Conservation (phyloP, 2,113 vertebrate species). For the Leucopsar rothschildi region DNA sequence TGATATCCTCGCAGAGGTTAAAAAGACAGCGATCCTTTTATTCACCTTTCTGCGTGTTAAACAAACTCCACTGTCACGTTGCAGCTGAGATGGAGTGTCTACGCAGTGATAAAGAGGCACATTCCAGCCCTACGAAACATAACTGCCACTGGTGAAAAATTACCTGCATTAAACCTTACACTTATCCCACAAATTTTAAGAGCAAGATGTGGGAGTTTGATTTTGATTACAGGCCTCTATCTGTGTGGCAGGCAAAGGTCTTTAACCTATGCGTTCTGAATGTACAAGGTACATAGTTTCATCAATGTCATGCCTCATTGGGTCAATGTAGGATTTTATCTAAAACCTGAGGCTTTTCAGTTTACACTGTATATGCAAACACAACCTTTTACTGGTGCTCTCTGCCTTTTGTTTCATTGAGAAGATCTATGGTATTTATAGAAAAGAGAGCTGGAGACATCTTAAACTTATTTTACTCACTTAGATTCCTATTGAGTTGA, state of each 20-base stretch:
- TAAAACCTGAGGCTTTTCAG: constrained; percentile 62
- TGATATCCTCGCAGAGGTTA: constrained; percentile 57
- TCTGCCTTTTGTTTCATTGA: constrained; percentile 55
- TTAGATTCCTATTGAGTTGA: not conserved
- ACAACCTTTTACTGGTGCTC: constrained; percentile 51
- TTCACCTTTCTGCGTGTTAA: constrained; percentile 58
- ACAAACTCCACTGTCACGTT: constrained; percentile 60
- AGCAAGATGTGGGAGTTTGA: constrained; percentile 68
- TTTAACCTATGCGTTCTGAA: constrained; percentile 42
- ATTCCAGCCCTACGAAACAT: constrained; percentile 51
- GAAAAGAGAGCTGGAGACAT: constrained; percentile 37
- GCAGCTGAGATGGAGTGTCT: constrained; percentile 59
- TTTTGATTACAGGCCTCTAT: constrained; percentile 64
- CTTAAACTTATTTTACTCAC: constrained; percentile 18
- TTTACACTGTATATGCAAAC: constrained; percentile 60
- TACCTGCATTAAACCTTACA: constrained; percentile 65
- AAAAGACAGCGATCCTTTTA: constrained; percentile 58
- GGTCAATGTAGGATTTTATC: constrained; percentile 64
- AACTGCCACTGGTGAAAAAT: constrained; percentile 69
- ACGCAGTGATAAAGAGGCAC: constrained; percentile 52
- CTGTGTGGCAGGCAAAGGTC: constrained; percentile 63
- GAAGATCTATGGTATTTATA: constrained; percentile 38
- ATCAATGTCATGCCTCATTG: constrained; percentile 50
- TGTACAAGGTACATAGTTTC: constrained; percentile 40
- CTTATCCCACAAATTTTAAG: constrained; percentile 54